Conservation (phyloP, 2,113 vertebrate genomes). For the Pelusios castaneus region DNA sequence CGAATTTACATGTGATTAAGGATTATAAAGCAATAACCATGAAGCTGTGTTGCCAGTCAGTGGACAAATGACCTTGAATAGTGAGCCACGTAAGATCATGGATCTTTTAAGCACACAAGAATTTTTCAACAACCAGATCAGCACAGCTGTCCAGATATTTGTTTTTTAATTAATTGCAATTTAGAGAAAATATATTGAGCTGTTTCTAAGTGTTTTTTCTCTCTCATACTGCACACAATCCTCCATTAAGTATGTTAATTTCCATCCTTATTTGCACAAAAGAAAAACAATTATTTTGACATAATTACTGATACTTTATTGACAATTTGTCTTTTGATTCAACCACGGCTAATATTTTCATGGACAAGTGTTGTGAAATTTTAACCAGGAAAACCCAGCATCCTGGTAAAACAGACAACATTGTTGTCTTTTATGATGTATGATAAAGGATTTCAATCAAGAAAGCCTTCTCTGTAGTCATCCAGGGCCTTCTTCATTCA, state of each 20-base stretch:
- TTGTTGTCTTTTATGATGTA: rapidly evolving
- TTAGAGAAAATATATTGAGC: constrained; percentile 19
- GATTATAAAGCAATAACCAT: not conserved
- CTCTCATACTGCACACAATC: constrained; percentile 29
- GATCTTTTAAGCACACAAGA: not conserved
- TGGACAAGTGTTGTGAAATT: not conserved
- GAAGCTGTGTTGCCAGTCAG: not conserved
- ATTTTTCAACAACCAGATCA: not conserved
- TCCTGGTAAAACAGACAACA: not conserved
- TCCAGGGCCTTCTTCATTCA: not conserved
- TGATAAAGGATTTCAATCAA: not conserved
- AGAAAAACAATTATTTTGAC: constrained; percentile 57
- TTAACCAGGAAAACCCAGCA: not conserved
- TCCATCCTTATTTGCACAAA: constrained; percentile 54
- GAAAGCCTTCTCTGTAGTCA: not conserved
- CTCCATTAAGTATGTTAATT: constrained; percentile 43
- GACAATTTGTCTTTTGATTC: constrained; percentile 36
- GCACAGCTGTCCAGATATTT: constrained; percentile 42
- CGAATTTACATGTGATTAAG: not conserved
- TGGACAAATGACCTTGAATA: not conserved
- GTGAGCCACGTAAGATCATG: not conserved
- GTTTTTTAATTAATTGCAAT: constrained; percentile 24
- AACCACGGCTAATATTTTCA: constrained; percentile 17
- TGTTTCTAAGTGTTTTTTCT: constrained; percentile 40
- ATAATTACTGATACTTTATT: constrained; percentile 37